These are phyloP conservation scores for Phoxinus dragarum DNA, from an alignment of 2,797 vertebrate genomes.

Conservation along the genomic window DNA sequence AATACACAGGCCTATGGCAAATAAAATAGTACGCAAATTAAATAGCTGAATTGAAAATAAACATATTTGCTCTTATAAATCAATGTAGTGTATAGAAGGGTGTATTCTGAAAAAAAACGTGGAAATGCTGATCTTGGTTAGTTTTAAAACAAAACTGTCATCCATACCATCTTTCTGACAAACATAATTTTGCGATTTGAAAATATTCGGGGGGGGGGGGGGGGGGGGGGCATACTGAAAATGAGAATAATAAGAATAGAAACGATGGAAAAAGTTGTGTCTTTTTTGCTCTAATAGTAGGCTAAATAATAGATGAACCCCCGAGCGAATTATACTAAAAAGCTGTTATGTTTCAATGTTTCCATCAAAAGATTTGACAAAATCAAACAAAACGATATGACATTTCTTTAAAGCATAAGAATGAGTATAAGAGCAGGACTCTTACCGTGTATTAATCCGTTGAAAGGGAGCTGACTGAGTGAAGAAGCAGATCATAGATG, in stretches of 20 bases:
- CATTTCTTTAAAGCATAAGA: not conserved
- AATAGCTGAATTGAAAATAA: not conserved
- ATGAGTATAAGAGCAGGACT: not conserved
- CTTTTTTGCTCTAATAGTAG: not conserved
- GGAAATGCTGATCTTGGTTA: not conserved
- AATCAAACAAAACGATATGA: not conserved
- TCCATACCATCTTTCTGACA: not conserved
- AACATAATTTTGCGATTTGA: not conserved
- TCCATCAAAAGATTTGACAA: not conserved
- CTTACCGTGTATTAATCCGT: slow-evolving; percentile 25
- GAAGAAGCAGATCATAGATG: slow-evolving; percentile 3
- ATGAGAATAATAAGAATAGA: not conserved
- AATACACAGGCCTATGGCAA: not conserved
- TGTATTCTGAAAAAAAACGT: too few relatives aligned
- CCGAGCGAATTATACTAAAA: not conserved
- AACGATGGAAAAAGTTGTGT: slow-evolving; percentile 6
- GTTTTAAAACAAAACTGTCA: not conserved
- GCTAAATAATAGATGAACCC: not conserved
- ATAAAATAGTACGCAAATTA: not conserved
- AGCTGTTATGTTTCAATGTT: not conserved
- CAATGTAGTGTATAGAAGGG: not conserved
- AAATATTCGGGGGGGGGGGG: not conserved
- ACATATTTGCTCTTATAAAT: not conserved
- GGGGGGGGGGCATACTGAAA: not conserved
- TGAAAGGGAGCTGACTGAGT: slow-evolving; percentile 9